Percentiles rank a stretch among this genome's conserved stretches.
These are phyloP conservation scores for Myotis planiceps DNA, from an alignment of 2,797 vertebrate genomes.

Conservation along the genomic window DNA sequence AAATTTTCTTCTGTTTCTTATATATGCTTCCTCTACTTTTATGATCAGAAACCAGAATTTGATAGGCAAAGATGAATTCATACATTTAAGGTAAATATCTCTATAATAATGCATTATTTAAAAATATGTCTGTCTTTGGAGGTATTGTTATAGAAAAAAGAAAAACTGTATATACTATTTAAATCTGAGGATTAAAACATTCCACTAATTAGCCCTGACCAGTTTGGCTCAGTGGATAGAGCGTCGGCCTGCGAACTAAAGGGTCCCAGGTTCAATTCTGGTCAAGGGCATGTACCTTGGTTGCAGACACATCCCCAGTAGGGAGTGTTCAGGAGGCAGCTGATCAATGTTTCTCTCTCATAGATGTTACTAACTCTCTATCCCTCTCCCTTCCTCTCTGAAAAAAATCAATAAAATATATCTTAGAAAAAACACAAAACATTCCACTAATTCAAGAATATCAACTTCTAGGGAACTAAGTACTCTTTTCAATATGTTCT, in stretches of 20 bases:
- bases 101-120: not conserved
- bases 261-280: no score
- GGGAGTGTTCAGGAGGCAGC: no score
- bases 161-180: not conserved
- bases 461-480: not conserved
- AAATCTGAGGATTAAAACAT: not conserved
- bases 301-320: no score
- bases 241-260: no score
- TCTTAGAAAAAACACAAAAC: not conserved
- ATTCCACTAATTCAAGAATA: not conserved
- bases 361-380: no score
- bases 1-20: not conserved
- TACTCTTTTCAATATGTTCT: not conserved
- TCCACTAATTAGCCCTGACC: not conserved
- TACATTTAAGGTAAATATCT: not conserved
- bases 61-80: not conserved
- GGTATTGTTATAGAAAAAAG: not conserved
- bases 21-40: not conserved
- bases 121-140: not conserved
- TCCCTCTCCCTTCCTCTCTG: no score
- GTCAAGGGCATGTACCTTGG: no score
- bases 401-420: no score
- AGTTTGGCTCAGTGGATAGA: no score
- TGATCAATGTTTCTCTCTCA: no score
- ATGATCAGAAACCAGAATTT: constrained; percentile 12